Evolutionary conservation across 2,888 invertebrate species (phyloP), one percentile per base, ranked within the genome.

Genomic region (Miltochrista miniata): DNA sequence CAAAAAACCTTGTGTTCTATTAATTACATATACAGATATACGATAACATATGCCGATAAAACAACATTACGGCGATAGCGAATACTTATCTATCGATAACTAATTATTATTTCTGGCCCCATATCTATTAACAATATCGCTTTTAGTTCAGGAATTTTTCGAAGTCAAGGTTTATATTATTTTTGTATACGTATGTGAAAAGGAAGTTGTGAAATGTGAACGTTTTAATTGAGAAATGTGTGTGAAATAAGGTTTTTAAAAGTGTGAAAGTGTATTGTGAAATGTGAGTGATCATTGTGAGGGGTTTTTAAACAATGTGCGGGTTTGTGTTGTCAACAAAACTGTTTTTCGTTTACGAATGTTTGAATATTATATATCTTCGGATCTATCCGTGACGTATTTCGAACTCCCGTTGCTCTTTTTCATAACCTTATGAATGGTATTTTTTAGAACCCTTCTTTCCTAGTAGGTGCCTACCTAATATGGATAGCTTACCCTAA

Each of bases 51-150:
- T 30, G 12, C 18, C 14, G 47, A 51, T 34, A 41, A 18, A 29
- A 42, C 5, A 29, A 44, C 50, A 58, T 45, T 51, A 18, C 11
- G 12, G 11, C 43, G 61, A 51, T 64, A 64, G 12, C 33, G 9
- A 1, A 11, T 15, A 8, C 12, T 29, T 52, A 52, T 39, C 47
- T 29, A 7, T 12, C 31, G 65, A 63, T 63, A 61, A 61, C 11
- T 30, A 46, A 53, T 52, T 55, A 61, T 54, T 55, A 59, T 51
- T 50, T 35, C 15, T 50, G 49, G 39, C 34, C 29, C 29, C 3
- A 18, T 43, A 53, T 51, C 46, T 51, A 51, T 51, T 43, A 51
- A 51, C 38, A 51, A 31, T 18, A 46, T 48, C 53, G n/a, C 47
- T 48, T 29, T 43, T 38, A n/a, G 33, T 31, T 30, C 34, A 30